Evolutionary conservation across 2,888 invertebrate genomes (phyloP).

Genomic region (Himalopsyche anomala): DNA sequence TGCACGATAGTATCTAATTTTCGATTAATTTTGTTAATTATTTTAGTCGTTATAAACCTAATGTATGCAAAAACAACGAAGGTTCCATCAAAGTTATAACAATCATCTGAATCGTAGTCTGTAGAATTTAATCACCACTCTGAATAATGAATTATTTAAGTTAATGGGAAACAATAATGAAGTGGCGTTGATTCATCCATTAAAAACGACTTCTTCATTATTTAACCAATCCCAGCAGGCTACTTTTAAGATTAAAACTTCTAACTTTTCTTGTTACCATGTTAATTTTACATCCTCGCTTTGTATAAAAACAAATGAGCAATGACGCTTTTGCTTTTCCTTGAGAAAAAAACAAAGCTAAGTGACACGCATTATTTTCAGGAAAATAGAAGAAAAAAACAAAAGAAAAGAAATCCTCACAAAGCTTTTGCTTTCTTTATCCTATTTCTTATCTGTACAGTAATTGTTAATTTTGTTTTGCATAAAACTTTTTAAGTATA

Average conservation of each 20-base stretch:
- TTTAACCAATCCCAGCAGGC: constrained; percentile 48
- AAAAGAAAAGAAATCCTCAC: constrained; percentile 9
- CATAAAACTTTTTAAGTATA: background rate
- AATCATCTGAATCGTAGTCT: constrained; percentile 32
- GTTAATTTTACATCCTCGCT: constrained; percentile 60
- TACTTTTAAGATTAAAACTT: constrained; percentile 46
- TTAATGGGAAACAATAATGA: constrained; percentile 46
- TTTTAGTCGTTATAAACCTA: constrained; percentile 6
- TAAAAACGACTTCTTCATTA: constrained; percentile 44
- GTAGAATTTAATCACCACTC: constrained; percentile 47
- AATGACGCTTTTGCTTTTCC: constrained; percentile 32
- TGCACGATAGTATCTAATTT: background rate
- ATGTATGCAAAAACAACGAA: constrained; percentile 21
- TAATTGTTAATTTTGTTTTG: constrained; percentile 29
- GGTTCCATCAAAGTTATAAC: constrained; percentile 27
- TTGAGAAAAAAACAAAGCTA: constrained; percentile 41
- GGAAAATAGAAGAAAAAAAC: constrained; percentile 36
- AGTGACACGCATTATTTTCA: constrained; percentile 35
- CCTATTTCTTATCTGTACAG: constrained; percentile 23
- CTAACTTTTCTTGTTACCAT: constrained; percentile 62
- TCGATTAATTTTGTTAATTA: constrained; percentile 28
- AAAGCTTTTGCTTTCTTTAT: constrained; percentile 12
- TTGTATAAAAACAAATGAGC: constrained; percentile 59
- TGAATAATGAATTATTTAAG: constrained; percentile 45
- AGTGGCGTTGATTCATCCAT: constrained; percentile 43